Conservation (phyloP, 2,888 invertebrate species). For the Cheilosia vulpina region DNA sequence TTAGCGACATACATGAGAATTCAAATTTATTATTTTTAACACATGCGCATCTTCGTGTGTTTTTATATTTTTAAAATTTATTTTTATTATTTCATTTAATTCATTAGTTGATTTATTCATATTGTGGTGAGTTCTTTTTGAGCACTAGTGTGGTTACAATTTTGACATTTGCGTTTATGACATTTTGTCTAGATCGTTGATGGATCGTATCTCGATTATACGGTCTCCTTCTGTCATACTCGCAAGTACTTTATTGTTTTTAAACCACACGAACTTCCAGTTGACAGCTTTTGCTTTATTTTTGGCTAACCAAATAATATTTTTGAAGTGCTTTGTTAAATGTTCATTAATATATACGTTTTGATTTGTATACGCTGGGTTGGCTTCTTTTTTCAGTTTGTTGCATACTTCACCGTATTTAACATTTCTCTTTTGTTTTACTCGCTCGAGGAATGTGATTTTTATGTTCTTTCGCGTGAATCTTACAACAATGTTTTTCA, state of each 20-base stretch:
- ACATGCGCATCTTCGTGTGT: constrained; percentile 1
- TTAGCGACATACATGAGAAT: constrained; percentile 1
- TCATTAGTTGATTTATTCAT: neutral
- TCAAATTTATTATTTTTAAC: constrained; percentile 2
- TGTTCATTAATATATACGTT: constrained; percentile 1
- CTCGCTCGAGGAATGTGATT: neutral
- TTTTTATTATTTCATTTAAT: neutral
- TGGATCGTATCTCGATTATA: neutral
- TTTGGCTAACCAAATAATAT: neutral
- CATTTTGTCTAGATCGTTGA: neutral
- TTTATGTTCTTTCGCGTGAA: constrained; percentile 10
- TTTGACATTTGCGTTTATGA: neutral
- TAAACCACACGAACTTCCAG: constrained; percentile 4
- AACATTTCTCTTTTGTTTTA: too few relatives aligned
- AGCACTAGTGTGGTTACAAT: constrained; percentile 2
- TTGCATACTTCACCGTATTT: too few relatives aligned
- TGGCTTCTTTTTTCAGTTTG: too few relatives aligned
- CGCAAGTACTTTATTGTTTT: neutral
- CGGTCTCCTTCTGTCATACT: neutral
- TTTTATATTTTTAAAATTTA: constrained; percentile 6
- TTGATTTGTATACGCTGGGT: constrained; percentile 2
- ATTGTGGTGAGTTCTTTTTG: neutral
- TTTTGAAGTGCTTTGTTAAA: neutral
- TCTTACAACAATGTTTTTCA: too few relatives aligned
- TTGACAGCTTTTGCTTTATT: neutral